phyloP scores from a whole-genome alignment of 2,888 invertebrate species.

The Rhogogaster chlorosoma region DNA sequence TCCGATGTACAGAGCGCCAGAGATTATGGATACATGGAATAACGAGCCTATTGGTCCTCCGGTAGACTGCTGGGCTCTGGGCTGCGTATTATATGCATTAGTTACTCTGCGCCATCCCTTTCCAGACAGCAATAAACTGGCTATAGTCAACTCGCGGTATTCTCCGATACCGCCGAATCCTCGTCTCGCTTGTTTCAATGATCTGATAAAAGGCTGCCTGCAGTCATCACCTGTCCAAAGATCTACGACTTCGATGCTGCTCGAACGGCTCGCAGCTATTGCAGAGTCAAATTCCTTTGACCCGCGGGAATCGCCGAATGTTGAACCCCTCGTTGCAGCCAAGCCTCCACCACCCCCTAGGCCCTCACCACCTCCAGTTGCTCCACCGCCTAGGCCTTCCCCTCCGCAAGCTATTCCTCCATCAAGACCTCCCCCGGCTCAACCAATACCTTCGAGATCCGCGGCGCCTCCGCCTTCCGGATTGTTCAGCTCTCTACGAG shows the following conservation, averaged over 20 bases:
- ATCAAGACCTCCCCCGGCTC: constrained; percentile 70
- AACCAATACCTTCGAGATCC: constrained; percentile 62
- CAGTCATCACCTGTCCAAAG: constrained; percentile 91
- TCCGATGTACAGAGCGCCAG: constrained; percentile 98
- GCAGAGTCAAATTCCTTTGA: constrained; percentile 92
- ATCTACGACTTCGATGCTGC: constrained; percentile 87
- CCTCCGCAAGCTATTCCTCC: constrained; percentile 73
- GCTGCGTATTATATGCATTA: constrained; percentile 95
- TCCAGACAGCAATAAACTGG: constrained; percentile 96
- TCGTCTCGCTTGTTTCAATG: constrained; percentile 91
- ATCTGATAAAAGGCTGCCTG: constrained; percentile 88
- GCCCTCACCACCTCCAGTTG: constrained; percentile 69
- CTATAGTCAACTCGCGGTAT: constrained; percentile 98
- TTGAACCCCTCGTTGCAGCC: constrained; percentile 76
- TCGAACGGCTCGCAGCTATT: constrained; percentile 93
- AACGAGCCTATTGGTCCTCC: constrained; percentile 95
- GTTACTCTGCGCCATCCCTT: constrained; percentile 98
- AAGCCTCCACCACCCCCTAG: constrained; percentile 69
- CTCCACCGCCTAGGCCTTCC: constrained; percentile 66
- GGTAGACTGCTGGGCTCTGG: constrained; percentile 98
- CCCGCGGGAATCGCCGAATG: constrained; percentile 88
- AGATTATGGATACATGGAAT: constrained; percentile 98
- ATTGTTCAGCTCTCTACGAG: constrained; percentile 91
- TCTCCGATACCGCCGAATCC: constrained; percentile 90
- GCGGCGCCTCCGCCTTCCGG: constrained; percentile 78